Percentiles rank a stretch among this genome's conserved stretches.
phyloP scores from a whole-genome alignment of 2,797 vertebrate species.

The Anomalospiza imberbis region DNA sequence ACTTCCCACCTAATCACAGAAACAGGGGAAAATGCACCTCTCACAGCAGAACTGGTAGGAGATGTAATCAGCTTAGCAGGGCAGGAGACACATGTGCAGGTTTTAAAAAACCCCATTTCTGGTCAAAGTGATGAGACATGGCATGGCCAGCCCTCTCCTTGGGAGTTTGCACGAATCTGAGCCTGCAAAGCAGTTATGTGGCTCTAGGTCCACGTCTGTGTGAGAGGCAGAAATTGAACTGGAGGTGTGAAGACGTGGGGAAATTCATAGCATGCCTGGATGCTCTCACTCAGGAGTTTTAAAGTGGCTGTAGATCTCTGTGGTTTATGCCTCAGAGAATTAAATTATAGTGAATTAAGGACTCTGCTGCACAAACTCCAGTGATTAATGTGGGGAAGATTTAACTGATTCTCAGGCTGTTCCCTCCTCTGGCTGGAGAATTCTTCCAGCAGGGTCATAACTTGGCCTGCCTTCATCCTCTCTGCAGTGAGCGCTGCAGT shows the following conservation, averaged over 20 bases:
- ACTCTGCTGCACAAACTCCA: conserved; percentile 21
- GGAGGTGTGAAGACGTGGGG: not conserved
- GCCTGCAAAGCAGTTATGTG: not conserved
- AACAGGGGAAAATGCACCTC: not conserved
- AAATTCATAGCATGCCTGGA: conserved; percentile 40
- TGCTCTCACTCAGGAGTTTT: conserved; percentile 42
- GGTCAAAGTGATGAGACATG: not conserved
- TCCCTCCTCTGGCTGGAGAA: not conserved
- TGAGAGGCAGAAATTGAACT: not conserved
- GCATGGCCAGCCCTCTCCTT: not conserved
- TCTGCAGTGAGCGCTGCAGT: not conserved
- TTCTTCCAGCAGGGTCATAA: conserved; percentile 4
- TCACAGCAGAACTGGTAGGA: not conserved
- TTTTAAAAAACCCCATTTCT: not conserved
- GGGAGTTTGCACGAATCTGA: not conserved
- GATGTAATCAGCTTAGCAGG: not conserved
- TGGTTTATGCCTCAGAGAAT: conserved; percentile 6
- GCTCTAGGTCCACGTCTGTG: not conserved
- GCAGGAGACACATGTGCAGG: not conserved
- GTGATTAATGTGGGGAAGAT: conserved; percentile 44
- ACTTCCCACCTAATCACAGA: not conserved
- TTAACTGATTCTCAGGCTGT: not conserved
- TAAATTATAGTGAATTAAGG: conserved; percentile 58
- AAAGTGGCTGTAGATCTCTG: conserved; percentile 56
- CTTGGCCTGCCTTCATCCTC: conserved; percentile 24